Evolutionary conservation across 2,888 invertebrate genomes (phyloP).

Genomic region (Pammene aurita): DNA sequence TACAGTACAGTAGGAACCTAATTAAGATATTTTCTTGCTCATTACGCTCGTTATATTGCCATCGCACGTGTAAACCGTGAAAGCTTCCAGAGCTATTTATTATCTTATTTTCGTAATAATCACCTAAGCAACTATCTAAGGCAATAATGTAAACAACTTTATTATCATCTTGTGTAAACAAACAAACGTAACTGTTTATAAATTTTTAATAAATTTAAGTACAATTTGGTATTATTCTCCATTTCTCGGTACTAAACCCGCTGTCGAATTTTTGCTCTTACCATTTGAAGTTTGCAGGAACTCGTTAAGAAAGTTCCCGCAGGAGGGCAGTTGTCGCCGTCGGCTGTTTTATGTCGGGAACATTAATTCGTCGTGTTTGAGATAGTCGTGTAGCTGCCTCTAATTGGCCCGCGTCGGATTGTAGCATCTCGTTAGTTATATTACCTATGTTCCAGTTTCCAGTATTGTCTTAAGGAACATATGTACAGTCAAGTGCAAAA

Average conservation of each 20-base stretch:
- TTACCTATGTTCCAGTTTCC: slow-evolving; percentile 7
- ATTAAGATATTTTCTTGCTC: no score
- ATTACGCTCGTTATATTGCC: no score
- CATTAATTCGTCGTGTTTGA: slow-evolving; percentile 37
- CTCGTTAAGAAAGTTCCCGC: slow-evolving; percentile 34
- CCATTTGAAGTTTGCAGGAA: slow-evolving; percentile 24
- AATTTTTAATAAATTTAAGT: no score
- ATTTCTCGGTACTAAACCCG: not conserved
- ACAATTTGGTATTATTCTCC: not conserved
- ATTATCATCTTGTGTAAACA: no score
- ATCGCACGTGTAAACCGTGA: no score
- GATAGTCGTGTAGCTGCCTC: slow-evolving; percentile 34
- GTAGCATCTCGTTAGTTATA: slow-evolving; percentile 37
- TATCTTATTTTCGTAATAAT: no score
- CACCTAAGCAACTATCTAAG: no score
- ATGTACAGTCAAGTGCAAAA: no score
- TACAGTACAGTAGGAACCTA: no score
- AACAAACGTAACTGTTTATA: no score
- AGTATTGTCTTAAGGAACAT: slow-evolving; percentile 18
- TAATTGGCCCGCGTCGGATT: slow-evolving; percentile 39
- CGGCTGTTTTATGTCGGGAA: slow-evolving; percentile 34
- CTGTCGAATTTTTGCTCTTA: slow-evolving; percentile 12
- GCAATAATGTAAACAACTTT: no score
- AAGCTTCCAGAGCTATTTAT: no score
- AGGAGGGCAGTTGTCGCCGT: slow-evolving; percentile 32